Percentiles rank a stretch among this genome's conserved stretches.
These are phyloP conservation scores for Sinocyclocheilus grahami DNA, from an alignment of 2,113 vertebrate species.

Conservation along the genomic window DNA sequence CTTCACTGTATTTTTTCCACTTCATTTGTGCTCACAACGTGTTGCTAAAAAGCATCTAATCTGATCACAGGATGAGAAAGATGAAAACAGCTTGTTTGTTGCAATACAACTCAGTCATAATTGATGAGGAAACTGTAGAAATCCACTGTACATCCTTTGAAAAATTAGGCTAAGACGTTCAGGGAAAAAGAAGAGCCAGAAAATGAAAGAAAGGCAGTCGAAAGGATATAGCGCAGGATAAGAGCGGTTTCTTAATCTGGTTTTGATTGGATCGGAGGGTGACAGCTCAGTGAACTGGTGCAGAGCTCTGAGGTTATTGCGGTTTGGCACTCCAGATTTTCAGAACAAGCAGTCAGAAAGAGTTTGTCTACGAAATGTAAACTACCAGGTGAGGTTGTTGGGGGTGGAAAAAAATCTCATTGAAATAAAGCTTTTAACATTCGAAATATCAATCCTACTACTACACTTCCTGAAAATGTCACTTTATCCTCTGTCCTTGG, in stretches of 20 bases:
- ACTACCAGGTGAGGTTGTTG: neutral
- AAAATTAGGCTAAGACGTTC: neutral
- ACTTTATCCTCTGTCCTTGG: neutral
- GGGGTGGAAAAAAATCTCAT: constrained; percentile 2
- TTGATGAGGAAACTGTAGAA: neutral
- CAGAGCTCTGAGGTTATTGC: constrained; percentile 8
- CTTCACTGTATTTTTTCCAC: neutral
- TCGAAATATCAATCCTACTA: constrained; percentile 10
- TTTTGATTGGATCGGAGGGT: constrained; percentile 30
- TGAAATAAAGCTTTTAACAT: constrained; percentile 22
- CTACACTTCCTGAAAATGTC: neutral
- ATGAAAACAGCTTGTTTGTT: constrained; percentile 12
- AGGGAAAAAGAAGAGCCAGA: neutral
- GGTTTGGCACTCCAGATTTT: constrained; percentile 31
- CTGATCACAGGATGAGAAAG: neutral
- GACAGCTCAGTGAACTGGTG: constrained; percentile 40
- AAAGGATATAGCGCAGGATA: constrained; percentile 15
- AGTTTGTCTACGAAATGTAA: constrained; percentile 1
- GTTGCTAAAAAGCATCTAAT: neutral
- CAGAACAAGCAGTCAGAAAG: constrained; percentile 20
- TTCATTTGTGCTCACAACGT: neutral
- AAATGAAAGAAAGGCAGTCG: neutral
- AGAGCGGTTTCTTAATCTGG: constrained; percentile 27
- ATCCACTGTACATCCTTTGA: neutral
- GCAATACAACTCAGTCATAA: constrained; percentile 32